phyloP scores from a whole-genome alignment of 2,113 vertebrate species.

The Mesembrinibis cayennensis region DNA sequence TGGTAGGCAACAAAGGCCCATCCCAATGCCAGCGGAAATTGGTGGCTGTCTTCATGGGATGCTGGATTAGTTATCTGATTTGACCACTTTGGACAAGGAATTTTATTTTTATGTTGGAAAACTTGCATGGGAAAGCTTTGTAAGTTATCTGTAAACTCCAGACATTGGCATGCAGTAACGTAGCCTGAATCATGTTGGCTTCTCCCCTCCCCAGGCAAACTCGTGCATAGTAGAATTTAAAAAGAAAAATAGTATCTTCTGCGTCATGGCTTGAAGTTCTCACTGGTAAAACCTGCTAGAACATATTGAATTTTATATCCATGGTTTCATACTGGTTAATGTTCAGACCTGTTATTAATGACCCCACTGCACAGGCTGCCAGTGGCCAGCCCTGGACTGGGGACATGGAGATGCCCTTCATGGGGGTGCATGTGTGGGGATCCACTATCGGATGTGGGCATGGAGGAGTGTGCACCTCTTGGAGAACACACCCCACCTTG shows the following conservation, averaged over 20 bases:
- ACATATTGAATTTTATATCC: background rate
- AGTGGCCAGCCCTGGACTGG: background rate
- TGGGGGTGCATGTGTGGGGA: fast-evolving
- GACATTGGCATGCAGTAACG: fast-evolving
- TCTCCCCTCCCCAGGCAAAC: background rate
- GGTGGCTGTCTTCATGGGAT: background rate
- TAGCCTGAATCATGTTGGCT: background rate
- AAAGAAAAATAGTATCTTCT: background rate
- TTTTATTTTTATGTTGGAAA: background rate
- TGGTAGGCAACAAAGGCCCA: background rate
- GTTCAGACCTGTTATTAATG: no score
- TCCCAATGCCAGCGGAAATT: background rate
- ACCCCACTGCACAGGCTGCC: background rate
- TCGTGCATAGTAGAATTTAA: fast-evolving
- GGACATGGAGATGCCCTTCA: fast-evolving
- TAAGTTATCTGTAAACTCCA: background rate
- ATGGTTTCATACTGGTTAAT: background rate
- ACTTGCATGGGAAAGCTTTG: background rate
- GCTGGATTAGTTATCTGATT: background rate
- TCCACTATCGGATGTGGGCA: background rate
- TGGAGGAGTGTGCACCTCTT: background rate
- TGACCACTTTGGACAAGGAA: background rate
- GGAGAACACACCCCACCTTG: background rate
- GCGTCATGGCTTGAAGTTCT: background rate
- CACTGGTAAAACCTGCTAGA: background rate